Percentiles rank a stretch among this genome's conserved stretches.
These are phyloP conservation scores for Trissoscelio sp. DNA, from an alignment of 2,888 invertebrate genomes.

Conservation along the genomic window DNA sequence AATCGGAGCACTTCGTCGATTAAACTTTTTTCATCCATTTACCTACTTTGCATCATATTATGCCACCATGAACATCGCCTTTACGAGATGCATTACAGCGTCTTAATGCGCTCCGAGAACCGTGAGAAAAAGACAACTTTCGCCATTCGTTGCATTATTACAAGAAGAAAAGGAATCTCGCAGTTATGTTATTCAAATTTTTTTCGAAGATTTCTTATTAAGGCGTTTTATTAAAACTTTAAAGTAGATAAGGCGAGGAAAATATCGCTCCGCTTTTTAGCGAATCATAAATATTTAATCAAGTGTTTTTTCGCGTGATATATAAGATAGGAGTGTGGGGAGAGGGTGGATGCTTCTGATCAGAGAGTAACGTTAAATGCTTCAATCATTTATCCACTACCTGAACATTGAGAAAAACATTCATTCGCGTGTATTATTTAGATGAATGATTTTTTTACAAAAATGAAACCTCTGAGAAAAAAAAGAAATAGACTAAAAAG, in stretches of 20 bases:
- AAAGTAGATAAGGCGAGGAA: slow-evolving; percentile 37
- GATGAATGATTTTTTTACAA: no score
- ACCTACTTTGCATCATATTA: slow-evolving; percentile 69
- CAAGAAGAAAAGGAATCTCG: slow-evolving; percentile 50
- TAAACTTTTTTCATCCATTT: slow-evolving; percentile 67
- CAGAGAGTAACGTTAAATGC: no score
- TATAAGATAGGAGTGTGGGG: no score
- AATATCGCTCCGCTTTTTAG: slow-evolving; percentile 5
- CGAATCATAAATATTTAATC: slow-evolving; percentile 36
- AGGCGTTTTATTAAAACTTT: slow-evolving; percentile 54
- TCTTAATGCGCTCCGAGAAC: slow-evolving; percentile 65
- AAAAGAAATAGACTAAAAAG: no score
- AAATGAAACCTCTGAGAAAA: no score
- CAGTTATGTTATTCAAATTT: slow-evolving; percentile 62
- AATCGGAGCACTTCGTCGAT: slow-evolving; percentile 66
- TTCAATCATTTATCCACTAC: no score
- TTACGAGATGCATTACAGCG: slow-evolving; percentile 67
- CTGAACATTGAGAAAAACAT: no score
- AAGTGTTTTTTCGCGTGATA: slow-evolving; percentile 1
- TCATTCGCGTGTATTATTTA: no score
- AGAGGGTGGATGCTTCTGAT: no score
- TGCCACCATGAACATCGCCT: slow-evolving; percentile 67
- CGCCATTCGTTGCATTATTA: slow-evolving; percentile 62
- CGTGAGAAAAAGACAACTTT: slow-evolving; percentile 67
- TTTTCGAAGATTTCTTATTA: slow-evolving; percentile 52